Evolutionary conservation across 2,113 vertebrate species (phyloP).

Genomic region (Microcebus griseorufus): DNA sequence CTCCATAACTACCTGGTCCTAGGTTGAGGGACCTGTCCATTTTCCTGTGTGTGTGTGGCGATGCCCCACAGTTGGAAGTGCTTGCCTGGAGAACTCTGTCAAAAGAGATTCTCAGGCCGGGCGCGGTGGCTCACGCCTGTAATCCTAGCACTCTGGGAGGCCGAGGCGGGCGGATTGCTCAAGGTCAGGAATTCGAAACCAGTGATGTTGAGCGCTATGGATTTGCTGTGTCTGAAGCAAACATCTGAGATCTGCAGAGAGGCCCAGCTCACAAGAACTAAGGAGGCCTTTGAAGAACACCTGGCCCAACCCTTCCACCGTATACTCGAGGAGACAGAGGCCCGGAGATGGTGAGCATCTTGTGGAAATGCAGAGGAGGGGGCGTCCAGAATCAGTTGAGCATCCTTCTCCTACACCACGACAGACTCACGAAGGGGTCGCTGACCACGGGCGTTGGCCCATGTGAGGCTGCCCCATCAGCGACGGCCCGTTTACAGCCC

Average conservation of each 20-base stretch:
- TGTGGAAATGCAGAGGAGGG: background rate
- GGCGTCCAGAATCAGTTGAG: fast-evolving
- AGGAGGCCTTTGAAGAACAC: too few relatives aligned
- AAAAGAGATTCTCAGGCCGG: background rate
- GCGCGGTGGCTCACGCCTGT: too few relatives aligned
- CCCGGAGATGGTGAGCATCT: background rate
- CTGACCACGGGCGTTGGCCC: fast-evolving
- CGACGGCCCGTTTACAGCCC: too few relatives aligned
- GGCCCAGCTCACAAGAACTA: background rate
- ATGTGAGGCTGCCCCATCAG: fast-evolving
- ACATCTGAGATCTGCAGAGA: background rate
- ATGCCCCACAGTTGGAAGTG: background rate
- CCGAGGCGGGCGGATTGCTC: too few relatives aligned
- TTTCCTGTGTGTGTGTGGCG: background rate
- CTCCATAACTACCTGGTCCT: too few relatives aligned
- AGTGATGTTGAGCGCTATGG: fast-evolving
- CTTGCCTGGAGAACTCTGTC: background rate
- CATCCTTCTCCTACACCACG: background rate
- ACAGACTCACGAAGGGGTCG: background rate
- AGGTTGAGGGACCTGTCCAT: fast-evolving
- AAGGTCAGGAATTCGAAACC: too few relatives aligned
- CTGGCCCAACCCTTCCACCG: background rate
- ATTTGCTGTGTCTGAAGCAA: background rate
- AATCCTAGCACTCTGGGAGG: too few relatives aligned
- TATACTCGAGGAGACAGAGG: fast-evolving